A percentile compares a stretch with the other conserved stretches of the same genome.
Evolutionary conservation across 2,888 invertebrate species (phyloP).

Genomic region (Xestia xanthographa): DNA sequence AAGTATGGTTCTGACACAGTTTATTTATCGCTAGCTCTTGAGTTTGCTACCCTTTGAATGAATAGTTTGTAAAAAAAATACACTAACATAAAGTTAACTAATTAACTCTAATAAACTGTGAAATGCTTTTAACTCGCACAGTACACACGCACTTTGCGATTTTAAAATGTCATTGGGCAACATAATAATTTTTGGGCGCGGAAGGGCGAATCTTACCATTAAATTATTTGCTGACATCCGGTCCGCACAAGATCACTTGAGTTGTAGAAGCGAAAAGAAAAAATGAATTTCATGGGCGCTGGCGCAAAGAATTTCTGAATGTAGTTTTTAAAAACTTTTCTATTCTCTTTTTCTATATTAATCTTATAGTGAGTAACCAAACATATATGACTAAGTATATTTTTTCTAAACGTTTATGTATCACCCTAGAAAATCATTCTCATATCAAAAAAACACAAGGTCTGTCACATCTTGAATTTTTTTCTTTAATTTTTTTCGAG

Average conservation of each 20-base stretch:
- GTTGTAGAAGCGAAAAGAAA: not conserved
- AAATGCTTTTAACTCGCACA: not conserved
- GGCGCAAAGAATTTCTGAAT: not conserved
- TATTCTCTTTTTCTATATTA: constrained; percentile 10
- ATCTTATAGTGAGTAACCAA: not conserved
- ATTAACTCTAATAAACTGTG: not conserved
- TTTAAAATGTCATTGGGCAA: not conserved
- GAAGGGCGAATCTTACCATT: not conserved
- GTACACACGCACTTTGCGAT: not conserved
- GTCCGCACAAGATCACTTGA: not conserved
- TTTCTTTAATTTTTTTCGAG: not conserved
- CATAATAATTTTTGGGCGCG: not conserved
- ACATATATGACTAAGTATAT: constrained; percentile 12
- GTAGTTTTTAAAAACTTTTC: constrained; percentile 1
- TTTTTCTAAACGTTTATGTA: constrained; percentile 29
- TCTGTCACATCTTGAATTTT: not conserved
- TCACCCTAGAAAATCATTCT: not conserved
- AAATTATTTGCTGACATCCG: not conserved
- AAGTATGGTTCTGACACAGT: not conserved
- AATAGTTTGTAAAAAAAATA: not conserved
- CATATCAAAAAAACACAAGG: not conserved
- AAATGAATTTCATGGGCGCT: no score
- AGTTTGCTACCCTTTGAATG: not conserved
- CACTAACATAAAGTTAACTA: no score
- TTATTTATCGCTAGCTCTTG: not conserved